Base-by-base conservation (phyloP, 2,888 invertebrate genomes). In the Polydrusus pterygomalis region DNA sequence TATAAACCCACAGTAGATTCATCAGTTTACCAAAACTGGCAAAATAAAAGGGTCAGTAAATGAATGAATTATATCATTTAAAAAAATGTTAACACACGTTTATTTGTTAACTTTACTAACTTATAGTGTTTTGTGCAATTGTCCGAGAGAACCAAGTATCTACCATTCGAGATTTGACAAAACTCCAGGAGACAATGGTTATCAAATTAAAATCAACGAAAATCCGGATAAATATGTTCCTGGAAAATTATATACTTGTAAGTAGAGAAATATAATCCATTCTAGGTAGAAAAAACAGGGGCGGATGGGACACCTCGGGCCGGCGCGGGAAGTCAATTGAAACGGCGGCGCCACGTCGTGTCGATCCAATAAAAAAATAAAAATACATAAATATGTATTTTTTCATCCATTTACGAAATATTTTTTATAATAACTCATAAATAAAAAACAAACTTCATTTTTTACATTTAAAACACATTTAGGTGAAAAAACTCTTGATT, bases 131-230 rank as follows among this genome's bases (percentile, higher is more conserved):
- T 40, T 62, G 13, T 68, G 72, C 1, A 49, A 77, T 43, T 91
- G 91, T 83, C 87, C 87, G 56, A 86, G 91, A 82, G 83, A 84
- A 56, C 90, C 91, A 8, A 87, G 86, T 78, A 83, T 86, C 67
- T 88, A 88, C 76, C 87, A 87, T 63, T 88, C 89, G 38, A 85
- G 87, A 80, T 86, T 85, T 40, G 81, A 83, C 83, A 91, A 93
- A 88, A 89, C 92, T 79, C 91, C 92, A 20, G 97, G 97, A 34
- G 96, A 97, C 88, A 96, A 96, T 89, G 96, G 94, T 84, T 97
- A 95, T 89, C 91, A 92, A 83, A 92, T 97, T 83, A 90, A 93
- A 84, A 90, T 96, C 82, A 94, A 93, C 83, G 95, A 95, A 51
- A 92, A 94, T 82, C 91, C 94, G 20, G 93, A 93, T 84, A 93